phyloP scores from a whole-genome alignment of 2,113 vertebrate species.

The Prunella himalayana region DNA sequence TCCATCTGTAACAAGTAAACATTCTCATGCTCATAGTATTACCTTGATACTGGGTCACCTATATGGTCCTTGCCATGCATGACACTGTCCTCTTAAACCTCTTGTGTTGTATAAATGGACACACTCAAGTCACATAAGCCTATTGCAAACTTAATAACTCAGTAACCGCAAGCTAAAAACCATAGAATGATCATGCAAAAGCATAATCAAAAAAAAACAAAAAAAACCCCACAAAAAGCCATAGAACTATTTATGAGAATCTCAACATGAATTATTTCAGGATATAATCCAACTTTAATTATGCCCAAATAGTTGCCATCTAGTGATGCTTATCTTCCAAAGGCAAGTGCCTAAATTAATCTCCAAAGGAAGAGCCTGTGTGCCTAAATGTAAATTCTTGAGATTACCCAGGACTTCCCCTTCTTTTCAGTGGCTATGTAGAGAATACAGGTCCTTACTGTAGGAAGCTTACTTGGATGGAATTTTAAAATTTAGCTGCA shows the following conservation, averaged over 20 bases:
- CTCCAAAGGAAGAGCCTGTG: neutral
- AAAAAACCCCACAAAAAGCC: neutral
- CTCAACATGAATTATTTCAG: neutral
- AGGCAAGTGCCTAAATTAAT: neutral
- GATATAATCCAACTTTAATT: neutral
- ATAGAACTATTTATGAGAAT: neutral
- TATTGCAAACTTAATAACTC: neutral
- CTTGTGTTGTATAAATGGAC: neutral
- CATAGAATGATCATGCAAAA: neutral
- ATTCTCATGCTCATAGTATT: neutral
- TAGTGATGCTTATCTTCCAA: neutral
- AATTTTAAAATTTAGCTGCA: neutral
- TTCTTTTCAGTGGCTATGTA: neutral
- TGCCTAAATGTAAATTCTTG: neutral
- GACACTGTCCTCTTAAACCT: neutral
- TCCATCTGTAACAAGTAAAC: neutral
- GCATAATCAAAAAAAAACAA: neutral
- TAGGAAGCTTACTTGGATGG: neutral
- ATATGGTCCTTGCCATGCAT: neutral
- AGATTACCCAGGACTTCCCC: neutral
- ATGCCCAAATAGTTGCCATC: neutral
- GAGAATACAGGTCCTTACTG: neutral
- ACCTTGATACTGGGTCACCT: neutral
- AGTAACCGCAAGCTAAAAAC: neutral
- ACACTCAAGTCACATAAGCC: neutral